Percentiles rank a stretch among this genome's conserved stretches.
phyloP scores from a whole-genome alignment of 2,888 invertebrate species.

The Thymelicus lineola region DNA sequence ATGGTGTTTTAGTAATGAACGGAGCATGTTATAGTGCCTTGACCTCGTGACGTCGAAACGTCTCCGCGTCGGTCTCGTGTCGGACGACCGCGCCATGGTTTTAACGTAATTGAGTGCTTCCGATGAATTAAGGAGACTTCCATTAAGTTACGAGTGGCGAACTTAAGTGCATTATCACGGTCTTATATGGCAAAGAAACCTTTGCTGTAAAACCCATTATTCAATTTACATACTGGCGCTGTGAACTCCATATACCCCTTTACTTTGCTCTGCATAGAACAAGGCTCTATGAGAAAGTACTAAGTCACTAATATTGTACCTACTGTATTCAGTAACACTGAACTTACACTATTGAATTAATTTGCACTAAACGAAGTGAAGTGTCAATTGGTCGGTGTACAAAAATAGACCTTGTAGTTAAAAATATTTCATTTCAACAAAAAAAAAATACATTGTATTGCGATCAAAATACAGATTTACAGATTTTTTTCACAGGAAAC shows the following conservation, averaged over 20 bases:
- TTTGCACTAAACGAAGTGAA: too few relatives aligned
- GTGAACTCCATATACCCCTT: background rate
- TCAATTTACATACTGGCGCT: background rate
- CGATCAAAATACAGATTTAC: too few relatives aligned
- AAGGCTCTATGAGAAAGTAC: background rate
- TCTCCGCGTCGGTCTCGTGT: constrained; percentile 43
- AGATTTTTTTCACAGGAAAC: too few relatives aligned
- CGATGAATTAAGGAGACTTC: constrained; percentile 59
- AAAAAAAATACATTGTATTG: too few relatives aligned
- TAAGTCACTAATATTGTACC: background rate
- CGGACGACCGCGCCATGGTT: constrained; percentile 63
- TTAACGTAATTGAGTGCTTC: constrained; percentile 76
- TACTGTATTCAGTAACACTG: too few relatives aligned
- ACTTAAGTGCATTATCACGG: constrained; percentile 14
- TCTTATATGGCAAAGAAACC: constrained; percentile 7
- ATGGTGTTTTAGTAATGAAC: constrained; percentile 61
- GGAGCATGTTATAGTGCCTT: constrained; percentile 55
- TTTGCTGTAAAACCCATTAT: background rate
- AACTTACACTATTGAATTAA: too few relatives aligned
- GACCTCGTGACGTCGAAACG: constrained; percentile 1
- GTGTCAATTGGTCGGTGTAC: too few relatives aligned
- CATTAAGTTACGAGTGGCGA: constrained; percentile 47
- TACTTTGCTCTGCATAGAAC: background rate
- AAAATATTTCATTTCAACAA: too few relatives aligned
- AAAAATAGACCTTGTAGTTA: too few relatives aligned